Percentiles rank a stretch among this genome's conserved stretches.
Evolutionary conservation across 2,888 invertebrate species (phyloP).

Genomic region (Meghimatium bilineatum): DNA sequence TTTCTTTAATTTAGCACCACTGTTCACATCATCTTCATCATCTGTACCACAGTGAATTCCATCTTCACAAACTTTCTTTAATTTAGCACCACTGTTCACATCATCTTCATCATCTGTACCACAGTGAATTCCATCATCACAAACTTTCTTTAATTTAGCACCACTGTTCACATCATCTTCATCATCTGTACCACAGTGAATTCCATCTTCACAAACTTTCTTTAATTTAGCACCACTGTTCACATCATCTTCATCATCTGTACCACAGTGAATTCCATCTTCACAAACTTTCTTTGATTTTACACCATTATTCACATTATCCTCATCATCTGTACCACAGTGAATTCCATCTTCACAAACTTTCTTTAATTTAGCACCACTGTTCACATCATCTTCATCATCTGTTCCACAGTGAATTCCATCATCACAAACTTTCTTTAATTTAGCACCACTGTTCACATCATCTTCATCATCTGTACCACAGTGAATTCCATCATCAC

Average conservation of each 20-base stretch:
- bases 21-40: slow-evolving; percentile 50
- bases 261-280: slow-evolving; percentile 61
- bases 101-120: slow-evolving; percentile 49
- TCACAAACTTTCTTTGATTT: slow-evolving; percentile 49
- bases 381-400: slow-evolving; percentile 52
- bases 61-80: slow-evolving; percentile 52
- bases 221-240: slow-evolving; percentile 29
- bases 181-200: slow-evolving; percentile 58
- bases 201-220: slow-evolving; percentile 55
- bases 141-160: slow-evolving; percentile 40
- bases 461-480: slow-evolving; percentile 57
- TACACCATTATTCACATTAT: slow-evolving; percentile 40
- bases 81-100: neutral
- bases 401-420: slow-evolving; percentile 59
- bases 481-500: slow-evolving; percentile 54
- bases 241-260: slow-evolving; percentile 55
- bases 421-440: slow-evolving; percentile 49
- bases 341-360: slow-evolving; percentile 58
- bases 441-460: neutral
- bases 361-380: slow-evolving; percentile 29
- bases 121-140: slow-evolving; percentile 59
- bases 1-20: slow-evolving; percentile 37
- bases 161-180: slow-evolving; percentile 44
- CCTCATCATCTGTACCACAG: slow-evolving; percentile 59
- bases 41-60: slow-evolving; percentile 59